phyloP scores from a whole-genome alignment of 1,140 invertebrate genomes.

The Dolichoris vasculosae region DNA sequence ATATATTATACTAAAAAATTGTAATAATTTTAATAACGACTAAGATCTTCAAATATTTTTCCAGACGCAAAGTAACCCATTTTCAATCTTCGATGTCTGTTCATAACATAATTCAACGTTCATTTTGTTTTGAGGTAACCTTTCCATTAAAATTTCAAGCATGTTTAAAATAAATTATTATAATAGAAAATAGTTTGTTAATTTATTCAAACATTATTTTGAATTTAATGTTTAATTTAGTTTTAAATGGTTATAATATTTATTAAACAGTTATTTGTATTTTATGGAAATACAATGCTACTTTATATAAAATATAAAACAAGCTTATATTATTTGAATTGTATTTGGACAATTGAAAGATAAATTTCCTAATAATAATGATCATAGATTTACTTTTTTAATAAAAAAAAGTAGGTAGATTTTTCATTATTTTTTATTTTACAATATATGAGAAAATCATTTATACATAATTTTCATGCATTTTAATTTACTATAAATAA shows the following conservation, averaged over 20 bases:
- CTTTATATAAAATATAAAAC: too few relatives aligned
- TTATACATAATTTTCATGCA: not conserved
- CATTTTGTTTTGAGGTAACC: slow-evolving; percentile 51
- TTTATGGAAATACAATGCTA: too few relatives aligned
- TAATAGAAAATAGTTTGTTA: slow-evolving; percentile 34
- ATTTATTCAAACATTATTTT: not conserved
- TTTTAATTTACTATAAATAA: slow-evolving; percentile 1
- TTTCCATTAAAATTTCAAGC: slow-evolving; percentile 42
- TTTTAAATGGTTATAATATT: not conserved
- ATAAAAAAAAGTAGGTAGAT: not conserved
- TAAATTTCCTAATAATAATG: too few relatives aligned
- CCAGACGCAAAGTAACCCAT: slow-evolving; percentile 48
- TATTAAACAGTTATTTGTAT: slow-evolving; percentile 6
- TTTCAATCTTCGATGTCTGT: slow-evolving; percentile 50
- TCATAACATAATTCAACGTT: slow-evolving; percentile 46
- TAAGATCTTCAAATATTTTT: slow-evolving; percentile 48
- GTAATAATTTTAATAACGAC: not conserved
- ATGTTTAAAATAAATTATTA: slow-evolving; percentile 37
- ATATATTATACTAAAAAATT: slow-evolving; percentile 13
- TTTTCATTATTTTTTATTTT: not conserved
- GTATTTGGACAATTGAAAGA: not conserved
- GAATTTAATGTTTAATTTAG: not conserved
- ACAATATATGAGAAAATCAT: not conserved
- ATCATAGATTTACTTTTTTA: too few relatives aligned
- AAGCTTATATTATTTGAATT: not conserved